These are phyloP conservation scores for Heliconius himera DNA, from an alignment of 1,140 invertebrate species.

Conservation along the genomic window DNA sequence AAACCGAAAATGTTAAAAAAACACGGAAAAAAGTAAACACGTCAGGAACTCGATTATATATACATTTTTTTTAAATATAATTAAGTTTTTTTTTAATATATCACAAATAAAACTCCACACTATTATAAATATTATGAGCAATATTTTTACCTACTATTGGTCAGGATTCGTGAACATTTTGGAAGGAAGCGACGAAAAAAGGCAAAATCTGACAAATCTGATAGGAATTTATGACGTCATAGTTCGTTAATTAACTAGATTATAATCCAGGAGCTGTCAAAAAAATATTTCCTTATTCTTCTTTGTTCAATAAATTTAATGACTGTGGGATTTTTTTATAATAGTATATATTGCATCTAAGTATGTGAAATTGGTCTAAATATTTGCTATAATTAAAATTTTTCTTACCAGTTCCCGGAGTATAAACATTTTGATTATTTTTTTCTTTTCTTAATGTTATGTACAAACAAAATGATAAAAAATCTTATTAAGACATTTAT, in stretches of 20 bases:
- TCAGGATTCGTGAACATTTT: slow-evolving; percentile 57
- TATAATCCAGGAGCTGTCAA: neutral
- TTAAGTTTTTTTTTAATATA: slow-evolving; percentile 60
- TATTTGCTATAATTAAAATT: neutral
- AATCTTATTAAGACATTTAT: neutral
- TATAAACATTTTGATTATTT: neutral
- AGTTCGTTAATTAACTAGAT: neutral
- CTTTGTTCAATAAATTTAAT: neutral
- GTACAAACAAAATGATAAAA: neutral
- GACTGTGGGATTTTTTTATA: too few relatives aligned
- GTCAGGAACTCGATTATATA: slow-evolving; percentile 74
- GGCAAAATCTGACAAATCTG: neutral
- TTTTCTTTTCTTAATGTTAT: neutral
- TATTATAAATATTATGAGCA: slow-evolving; percentile 68
- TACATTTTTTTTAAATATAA: slow-evolving; percentile 52
- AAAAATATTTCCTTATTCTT: neutral
- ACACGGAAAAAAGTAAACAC: slow-evolving; percentile 48
- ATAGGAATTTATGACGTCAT: slow-evolving; percentile 19
- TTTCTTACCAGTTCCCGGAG: neutral
- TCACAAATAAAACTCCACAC: slow-evolving; percentile 76
- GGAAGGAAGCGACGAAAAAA: slow-evolving; percentile 26
- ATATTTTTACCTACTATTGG: slow-evolving; percentile 75
- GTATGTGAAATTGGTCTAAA: neutral
- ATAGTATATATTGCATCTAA: neutral
- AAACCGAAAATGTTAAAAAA: neutral